A percentile compares a stretch with the other conserved stretches of the same genome.
These are phyloP conservation scores for Dolichopus griseipennis DNA, from an alignment of 2,888 invertebrate genomes.

Conservation along the genomic window DNA sequence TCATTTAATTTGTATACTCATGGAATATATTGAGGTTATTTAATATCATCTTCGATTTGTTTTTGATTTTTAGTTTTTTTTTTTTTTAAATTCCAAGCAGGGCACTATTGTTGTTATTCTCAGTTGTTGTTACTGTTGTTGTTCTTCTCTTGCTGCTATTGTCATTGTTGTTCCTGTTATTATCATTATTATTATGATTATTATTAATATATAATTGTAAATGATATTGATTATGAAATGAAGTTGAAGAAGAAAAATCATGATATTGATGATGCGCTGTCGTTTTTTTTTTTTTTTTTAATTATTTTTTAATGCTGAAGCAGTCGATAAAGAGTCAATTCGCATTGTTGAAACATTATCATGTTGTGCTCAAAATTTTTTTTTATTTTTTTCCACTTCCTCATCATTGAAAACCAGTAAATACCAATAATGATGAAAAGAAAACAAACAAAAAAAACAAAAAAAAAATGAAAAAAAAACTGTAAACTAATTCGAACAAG, in stretches of 20 bases:
- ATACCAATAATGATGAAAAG: no score
- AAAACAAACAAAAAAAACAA: no score
- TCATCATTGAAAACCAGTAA: no score
- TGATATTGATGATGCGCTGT: background rate
- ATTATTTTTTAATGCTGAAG: background rate
- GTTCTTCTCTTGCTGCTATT: no score
- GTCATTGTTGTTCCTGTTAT: background rate
- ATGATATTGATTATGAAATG: no score
- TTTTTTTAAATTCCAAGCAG: no score
- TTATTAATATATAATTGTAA: background rate
- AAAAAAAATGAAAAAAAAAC: no score
- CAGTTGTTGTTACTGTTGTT: background rate
- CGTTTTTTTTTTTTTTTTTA: background rate
- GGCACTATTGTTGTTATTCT: background rate
- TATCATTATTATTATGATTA: background rate
- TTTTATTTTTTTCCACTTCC: background rate
- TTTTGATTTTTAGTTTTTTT: no score
- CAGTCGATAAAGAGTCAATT: background rate
- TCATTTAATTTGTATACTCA: background rate
- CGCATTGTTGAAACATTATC: background rate
- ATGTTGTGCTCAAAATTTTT: background rate
- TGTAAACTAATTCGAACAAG: background rate
- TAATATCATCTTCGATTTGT: no score
- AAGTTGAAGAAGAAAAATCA: no score
- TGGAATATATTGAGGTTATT: no score